Conservation (phyloP, 2,113 vertebrate genomes). For the Callipepla californica region DNA sequence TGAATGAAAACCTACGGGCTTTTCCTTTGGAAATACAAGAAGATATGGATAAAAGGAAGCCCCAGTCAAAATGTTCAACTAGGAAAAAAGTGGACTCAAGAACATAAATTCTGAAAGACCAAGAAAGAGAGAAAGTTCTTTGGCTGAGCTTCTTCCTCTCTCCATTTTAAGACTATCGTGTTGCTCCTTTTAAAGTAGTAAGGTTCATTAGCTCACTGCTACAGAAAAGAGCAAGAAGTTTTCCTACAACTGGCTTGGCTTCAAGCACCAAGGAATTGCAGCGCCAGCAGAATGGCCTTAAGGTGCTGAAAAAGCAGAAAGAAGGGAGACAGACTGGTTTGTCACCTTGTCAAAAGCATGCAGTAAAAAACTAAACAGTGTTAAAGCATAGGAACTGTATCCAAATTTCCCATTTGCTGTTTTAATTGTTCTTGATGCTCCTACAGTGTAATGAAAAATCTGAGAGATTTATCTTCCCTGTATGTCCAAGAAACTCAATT, state of each 20-base stretch:
- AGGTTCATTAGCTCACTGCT: slow-evolving; percentile 32
- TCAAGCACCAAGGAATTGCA: not conserved
- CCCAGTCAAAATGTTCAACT: not conserved
- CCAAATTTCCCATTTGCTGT: not conserved
- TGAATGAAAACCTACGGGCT: slow-evolving; percentile 81
- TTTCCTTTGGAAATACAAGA: slow-evolving; percentile 87
- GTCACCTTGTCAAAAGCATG: not conserved
- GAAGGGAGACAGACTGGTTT: not conserved
- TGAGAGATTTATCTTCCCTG: rapidly evolving
- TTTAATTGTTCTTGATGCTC: not conserved
- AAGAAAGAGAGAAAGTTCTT: not conserved
- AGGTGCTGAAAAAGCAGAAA: not conserved
- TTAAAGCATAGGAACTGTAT: not conserved
- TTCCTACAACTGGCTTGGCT: not conserved
- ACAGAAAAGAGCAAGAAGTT: not conserved
- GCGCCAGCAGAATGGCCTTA: not conserved
- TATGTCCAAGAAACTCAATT: not conserved
- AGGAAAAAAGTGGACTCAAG: not conserved
- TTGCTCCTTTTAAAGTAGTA: slow-evolving; percentile 45
- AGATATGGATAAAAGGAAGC: slow-evolving; percentile 83
- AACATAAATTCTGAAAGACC: not conserved
- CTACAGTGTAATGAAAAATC: not conserved
- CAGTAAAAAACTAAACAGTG: not conserved
- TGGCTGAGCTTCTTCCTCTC: slow-evolving; percentile 1
- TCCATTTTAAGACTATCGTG: not conserved